Evolutionary conservation across 2,113 vertebrate genomes (phyloP), one percentile per base, ranked within the genome.

Genomic region (Promerops cafer): DNA sequence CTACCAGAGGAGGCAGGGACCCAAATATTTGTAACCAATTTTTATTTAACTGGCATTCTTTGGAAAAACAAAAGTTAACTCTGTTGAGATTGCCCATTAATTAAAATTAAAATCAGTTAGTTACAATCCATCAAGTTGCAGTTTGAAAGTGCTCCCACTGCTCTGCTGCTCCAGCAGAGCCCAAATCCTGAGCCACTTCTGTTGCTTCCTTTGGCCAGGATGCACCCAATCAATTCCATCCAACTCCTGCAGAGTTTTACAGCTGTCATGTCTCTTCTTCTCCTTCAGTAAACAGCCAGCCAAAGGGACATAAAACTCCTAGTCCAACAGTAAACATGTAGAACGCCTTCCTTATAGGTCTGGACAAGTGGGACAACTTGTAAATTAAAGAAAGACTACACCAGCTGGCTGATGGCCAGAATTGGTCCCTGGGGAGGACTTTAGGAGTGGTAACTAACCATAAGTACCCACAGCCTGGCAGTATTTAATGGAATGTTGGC

Each of bases 401-500:
- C 31, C 64, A 88, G 72, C 80, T 93, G 86, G 92, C 90, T 90
- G 90, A 81, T 87, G 85, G 71, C 93, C 96, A 84, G 85, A 87
- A 92, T 23, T 70, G 68, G 60, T 87, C 90, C 39, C 71, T 71
- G 61, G 80, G 64, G 94, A 91, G 80, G 82, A 53, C 76, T 96
- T 96, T 31, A 64, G 71, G 76, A 87, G 83, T 93, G 53, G 94
- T 95, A 94, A 95, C 85, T 83, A 96, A 81, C 90, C 76, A 31
- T 64, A 80, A 95, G 90, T 94, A 79, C 85, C 90, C 88, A 68
- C 76, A 92, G 56, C 76, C 86, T 93, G 88, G 76, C 68, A 90
- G 30, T 30, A 60, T 83, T 94, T 87, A 92, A 83, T 86, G 94
- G 80, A 94, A 95, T 78, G 83, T 88, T 95, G 96, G 93, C 94